These are phyloP conservation scores for Rugalucina vietnamica DNA, from an alignment of 2,888 invertebrate genomes.

Conservation along the genomic window DNA sequence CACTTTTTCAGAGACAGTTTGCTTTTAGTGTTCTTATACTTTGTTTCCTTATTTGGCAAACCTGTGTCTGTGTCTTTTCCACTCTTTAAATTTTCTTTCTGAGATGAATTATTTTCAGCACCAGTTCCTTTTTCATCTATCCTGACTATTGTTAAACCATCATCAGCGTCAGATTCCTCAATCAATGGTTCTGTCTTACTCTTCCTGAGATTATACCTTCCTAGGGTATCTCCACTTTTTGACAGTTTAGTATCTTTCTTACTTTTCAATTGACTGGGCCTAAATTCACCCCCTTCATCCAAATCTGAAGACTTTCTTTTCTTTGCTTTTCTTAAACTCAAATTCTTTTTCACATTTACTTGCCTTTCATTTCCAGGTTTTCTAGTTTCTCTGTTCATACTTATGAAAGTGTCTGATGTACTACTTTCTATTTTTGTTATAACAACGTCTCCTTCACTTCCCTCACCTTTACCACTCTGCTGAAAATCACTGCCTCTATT, in stretches of 20 bases:
- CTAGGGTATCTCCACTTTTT: background rate
- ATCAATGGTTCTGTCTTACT: constrained; percentile 35
- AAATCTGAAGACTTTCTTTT: background rate
- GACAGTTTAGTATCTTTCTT: background rate
- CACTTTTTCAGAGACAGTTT: constrained; percentile 34
- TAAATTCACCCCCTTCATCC: background rate
- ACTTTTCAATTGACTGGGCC: background rate
- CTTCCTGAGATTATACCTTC: constrained; percentile 33
- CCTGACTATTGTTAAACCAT: background rate
- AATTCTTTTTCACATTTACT: background rate
- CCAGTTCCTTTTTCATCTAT: background rate
- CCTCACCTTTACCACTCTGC: background rate
- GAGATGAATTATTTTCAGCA: background rate
- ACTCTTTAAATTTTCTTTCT: background rate
- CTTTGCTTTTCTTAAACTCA: constrained; percentile 14
- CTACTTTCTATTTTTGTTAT: constrained; percentile 43
- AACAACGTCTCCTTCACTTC: constrained; percentile 48
- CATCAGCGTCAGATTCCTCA: background rate
- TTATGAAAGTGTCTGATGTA: background rate
- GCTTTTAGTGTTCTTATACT: background rate
- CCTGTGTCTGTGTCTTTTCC: background rate
- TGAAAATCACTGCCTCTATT: too few species aligned
- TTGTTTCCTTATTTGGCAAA: constrained; percentile 1
- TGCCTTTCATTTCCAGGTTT: background rate
- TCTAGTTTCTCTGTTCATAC: background rate